Conservation (phyloP, 2,113 vertebrate species). For the Geothlypis trichas region DNA sequence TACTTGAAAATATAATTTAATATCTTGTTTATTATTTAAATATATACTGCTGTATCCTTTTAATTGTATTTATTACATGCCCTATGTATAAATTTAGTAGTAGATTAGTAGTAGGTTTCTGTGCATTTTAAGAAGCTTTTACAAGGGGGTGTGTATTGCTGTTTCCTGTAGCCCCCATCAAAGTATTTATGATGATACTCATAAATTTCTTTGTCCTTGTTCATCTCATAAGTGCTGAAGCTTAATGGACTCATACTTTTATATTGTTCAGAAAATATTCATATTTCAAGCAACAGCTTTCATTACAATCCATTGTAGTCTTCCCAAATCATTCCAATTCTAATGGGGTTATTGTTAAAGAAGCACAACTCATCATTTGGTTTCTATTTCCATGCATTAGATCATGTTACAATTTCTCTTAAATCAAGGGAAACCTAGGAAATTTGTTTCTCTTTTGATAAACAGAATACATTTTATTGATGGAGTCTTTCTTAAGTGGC, state of each 20-base stretch:
- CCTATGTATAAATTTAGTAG: background rate
- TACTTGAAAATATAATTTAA: background rate
- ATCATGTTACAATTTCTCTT: background rate
- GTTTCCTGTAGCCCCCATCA: background rate
- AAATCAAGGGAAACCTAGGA: background rate
- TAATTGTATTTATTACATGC: background rate
- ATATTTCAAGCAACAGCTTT: background rate
- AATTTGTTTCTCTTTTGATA: background rate
- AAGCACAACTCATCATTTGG: background rate
- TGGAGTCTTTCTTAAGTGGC: background rate
- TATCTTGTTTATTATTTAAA: background rate
- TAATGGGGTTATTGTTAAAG: background rate
- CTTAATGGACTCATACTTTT: background rate
- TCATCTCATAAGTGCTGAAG: background rate
- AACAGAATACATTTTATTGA: background rate
- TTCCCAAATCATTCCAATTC: background rate
- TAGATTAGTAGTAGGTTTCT: background rate
- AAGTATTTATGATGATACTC: background rate
- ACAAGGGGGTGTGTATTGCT: background rate
- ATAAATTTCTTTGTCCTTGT: background rate
- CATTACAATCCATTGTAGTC: background rate
- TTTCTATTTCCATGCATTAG: background rate
- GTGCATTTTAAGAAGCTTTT: background rate
- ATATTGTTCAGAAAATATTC: background rate
- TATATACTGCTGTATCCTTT: background rate